Evolutionary conservation across 2,113 vertebrate genomes (phyloP).

Genomic region (Nothocercus nigrocapillus): DNA sequence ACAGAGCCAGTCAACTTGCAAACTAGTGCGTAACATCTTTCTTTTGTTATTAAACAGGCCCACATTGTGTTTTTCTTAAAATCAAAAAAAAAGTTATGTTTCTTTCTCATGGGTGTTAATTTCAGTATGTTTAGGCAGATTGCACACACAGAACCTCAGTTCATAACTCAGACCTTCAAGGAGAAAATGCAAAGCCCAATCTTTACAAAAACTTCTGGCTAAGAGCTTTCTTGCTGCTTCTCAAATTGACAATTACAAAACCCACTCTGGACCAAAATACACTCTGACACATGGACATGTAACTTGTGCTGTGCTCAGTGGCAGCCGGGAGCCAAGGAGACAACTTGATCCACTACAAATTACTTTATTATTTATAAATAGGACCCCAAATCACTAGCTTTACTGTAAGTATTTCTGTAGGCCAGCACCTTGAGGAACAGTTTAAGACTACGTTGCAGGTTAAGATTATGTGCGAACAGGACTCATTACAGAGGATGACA

Average conservation of each 20-base stretch:
- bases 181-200: not conserved
- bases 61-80: not conserved
- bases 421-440: not conserved
- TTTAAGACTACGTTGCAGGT: not conserved
- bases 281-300: not conserved
- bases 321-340: not conserved
- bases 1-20: not conserved
- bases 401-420: not conserved
- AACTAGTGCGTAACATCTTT: too few relatives aligned
- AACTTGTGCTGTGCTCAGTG: not conserved
- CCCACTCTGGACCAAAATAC: not conserved
- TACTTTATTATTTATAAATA: not conserved
- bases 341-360: not conserved
- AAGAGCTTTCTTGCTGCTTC: not conserved
- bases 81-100: not conserved
- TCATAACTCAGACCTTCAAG: not conserved
- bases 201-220: not conserved
- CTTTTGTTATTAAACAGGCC: not conserved
- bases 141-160: not conserved
- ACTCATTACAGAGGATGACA: rapidly evolving
- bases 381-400: not conserved
- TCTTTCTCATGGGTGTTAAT: not conserved
- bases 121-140: rapidly evolving
- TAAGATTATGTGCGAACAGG: not conserved
- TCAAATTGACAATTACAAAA: not conserved